These are phyloP conservation scores for Keiferia lycopersicella DNA, from an alignment of 2,888 invertebrate genomes.

Conservation along the genomic window DNA sequence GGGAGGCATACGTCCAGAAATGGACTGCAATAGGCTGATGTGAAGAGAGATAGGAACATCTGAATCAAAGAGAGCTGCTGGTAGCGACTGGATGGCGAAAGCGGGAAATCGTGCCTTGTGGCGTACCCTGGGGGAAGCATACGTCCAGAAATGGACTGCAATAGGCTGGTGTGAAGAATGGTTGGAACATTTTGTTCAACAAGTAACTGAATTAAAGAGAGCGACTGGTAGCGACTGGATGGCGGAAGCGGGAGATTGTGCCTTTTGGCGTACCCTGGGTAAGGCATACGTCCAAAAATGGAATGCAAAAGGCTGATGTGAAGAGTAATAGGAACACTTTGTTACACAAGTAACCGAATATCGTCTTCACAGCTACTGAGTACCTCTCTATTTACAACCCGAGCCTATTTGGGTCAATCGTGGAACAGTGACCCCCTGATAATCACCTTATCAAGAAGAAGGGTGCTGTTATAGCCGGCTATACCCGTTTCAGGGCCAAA, in stretches of 20 bases:
- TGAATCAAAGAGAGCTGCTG: too few relatives aligned
- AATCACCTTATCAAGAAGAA: slow-evolving; percentile 26
- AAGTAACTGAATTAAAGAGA: not conserved
- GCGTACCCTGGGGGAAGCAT: too few relatives aligned
- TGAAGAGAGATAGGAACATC: too few relatives aligned
- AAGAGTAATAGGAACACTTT: not conserved
- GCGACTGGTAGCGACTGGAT: not conserved
- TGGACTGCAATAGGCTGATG: too few relatives aligned
- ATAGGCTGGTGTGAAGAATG: not conserved
- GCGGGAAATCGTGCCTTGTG: not conserved
- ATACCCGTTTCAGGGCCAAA: not conserved
- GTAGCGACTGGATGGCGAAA: not conserved
- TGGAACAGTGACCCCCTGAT: slow-evolving; percentile 34
- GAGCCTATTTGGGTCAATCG: slow-evolving; percentile 39
- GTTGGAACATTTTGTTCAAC: not conserved
- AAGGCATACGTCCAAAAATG: not conserved
- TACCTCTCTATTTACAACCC: slow-evolving; percentile 4
- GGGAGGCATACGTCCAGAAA: too few relatives aligned
- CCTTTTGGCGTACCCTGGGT: too few relatives aligned
- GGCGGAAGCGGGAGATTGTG: not conserved
- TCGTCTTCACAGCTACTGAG: not conserved
- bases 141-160: not conserved
- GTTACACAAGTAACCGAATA: not conserved
- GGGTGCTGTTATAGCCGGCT: slow-evolving; percentile 7
- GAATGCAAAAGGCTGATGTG: not conserved